These are phyloP conservation scores for Bradypus variegatus DNA, from an alignment of 2,797 vertebrate species.

Conservation along the genomic window DNA sequence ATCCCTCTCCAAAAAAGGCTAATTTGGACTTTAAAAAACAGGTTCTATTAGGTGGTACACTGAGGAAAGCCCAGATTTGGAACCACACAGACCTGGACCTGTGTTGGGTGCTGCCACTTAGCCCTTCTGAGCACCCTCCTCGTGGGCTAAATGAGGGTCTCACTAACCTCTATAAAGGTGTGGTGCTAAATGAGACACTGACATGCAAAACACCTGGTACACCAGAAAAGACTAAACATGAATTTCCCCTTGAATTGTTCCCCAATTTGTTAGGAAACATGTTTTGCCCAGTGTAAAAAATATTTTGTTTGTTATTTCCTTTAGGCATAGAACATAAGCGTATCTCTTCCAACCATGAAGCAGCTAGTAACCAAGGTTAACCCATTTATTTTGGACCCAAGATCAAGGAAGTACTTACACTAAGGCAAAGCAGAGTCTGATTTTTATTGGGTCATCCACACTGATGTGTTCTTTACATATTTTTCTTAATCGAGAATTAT, in stretches of 20 bases:
- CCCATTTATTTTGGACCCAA: neutral
- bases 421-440: neutral
- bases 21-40: neutral
- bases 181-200: neutral
- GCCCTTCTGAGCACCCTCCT: neutral
- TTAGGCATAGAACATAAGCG: neutral
- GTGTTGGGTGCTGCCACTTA: neutral
- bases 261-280: neutral
- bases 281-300: neutral
- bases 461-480: neutral
- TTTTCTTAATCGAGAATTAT: neutral
- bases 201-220: neutral
- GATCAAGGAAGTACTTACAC: neutral
- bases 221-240: neutral
- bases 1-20: neutral
- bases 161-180: neutral
- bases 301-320: neutral
- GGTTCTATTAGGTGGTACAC: neutral
- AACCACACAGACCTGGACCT: neutral
- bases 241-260: neutral
- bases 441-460: neutral
- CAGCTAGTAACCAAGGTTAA: neutral
- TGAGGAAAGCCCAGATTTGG: neutral
- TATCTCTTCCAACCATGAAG: neutral
- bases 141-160: neutral